A percentile compares a stretch with the other conserved stretches of the same genome.
phyloP scores from a whole-genome alignment of 2,888 invertebrate genomes.

The Galerucella calmariensis region DNA sequence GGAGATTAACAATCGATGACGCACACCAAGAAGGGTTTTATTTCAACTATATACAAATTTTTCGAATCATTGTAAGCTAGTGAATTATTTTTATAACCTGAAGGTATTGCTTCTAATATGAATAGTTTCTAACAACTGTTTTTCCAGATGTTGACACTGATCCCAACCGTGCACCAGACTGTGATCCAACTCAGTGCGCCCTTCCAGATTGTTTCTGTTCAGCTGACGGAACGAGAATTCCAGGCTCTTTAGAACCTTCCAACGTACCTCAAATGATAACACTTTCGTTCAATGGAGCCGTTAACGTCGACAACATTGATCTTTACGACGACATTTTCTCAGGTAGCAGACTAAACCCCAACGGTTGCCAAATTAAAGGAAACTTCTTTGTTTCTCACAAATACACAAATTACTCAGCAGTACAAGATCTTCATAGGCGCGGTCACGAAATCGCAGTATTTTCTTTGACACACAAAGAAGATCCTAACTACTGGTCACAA shows the following conservation, averaged over 20 bases:
- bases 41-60: no score
- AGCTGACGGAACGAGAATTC: constrained; percentile 90
- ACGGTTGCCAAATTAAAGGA: constrained; percentile 88
- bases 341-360: constrained; percentile 85
- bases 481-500: constrained; percentile 89
- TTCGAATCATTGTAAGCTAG: no score
- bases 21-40: no score
- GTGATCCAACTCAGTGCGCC: constrained; percentile 88
- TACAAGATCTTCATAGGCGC: constrained; percentile 87
- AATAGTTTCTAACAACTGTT: background rate
- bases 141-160: constrained; percentile 84
- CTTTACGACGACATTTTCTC: constrained; percentile 91
- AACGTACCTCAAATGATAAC: constrained; percentile 95
- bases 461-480: constrained; percentile 91
- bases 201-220: constrained; percentile 94
- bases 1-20: no score
- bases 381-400: constrained; percentile 94
- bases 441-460: constrained; percentile 90
- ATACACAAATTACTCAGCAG: constrained; percentile 90
- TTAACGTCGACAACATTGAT: constrained; percentile 93
- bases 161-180: constrained; percentile 92
- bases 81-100: no score
- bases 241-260: constrained; percentile 82
- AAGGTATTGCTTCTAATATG: no score
- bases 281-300: constrained; percentile 91